Evolutionary conservation across 2,888 invertebrate genomes (phyloP).

Genomic region (Argyresthia albistria): DNA sequence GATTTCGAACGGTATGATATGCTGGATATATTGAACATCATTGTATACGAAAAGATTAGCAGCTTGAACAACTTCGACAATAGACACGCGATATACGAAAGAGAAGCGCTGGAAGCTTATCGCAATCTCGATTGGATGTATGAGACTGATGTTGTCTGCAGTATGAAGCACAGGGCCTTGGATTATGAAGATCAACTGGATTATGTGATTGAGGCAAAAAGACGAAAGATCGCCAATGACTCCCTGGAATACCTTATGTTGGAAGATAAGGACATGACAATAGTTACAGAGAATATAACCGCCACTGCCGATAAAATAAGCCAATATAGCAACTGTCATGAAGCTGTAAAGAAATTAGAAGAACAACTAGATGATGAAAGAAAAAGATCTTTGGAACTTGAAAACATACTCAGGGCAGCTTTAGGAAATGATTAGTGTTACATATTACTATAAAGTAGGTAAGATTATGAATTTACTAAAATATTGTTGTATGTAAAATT

Average conservation of each 20-base stretch:
- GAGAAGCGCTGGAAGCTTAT: slow-evolving; percentile 63
- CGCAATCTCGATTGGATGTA: slow-evolving; percentile 74
- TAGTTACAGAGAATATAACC: slow-evolving; percentile 46
- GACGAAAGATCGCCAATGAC: slow-evolving; percentile 50
- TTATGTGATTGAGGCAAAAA: slow-evolving; percentile 42
- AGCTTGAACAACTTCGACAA: slow-evolving; percentile 53
- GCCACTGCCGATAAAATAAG: slow-evolving; percentile 38
- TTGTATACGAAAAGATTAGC: slow-evolving; percentile 68
- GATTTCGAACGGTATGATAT: slow-evolving; percentile 60
- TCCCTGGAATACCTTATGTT: slow-evolving; percentile 49
- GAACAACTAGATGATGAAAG: slow-evolving; percentile 53
- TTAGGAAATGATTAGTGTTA: slow-evolving; percentile 33
- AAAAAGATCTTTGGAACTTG: slow-evolving; percentile 55
- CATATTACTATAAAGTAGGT: neutral
- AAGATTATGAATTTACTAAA: neutral
- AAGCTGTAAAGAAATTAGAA: slow-evolving; percentile 58
- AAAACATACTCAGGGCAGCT: slow-evolving; percentile 56
- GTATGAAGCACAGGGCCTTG: slow-evolving; percentile 46
- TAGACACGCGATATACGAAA: slow-evolving; percentile 71
- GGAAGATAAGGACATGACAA: slow-evolving; percentile 46
- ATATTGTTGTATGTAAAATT: neutral
- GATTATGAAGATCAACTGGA: slow-evolving; percentile 50
- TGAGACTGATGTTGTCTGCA: slow-evolving; percentile 32
- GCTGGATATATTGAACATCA: slow-evolving; percentile 65
- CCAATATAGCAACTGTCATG: slow-evolving; percentile 38